Evolutionary conservation across 2,113 vertebrate genomes (phyloP), one percentile per base, ranked within the genome.

Genomic region (Fukomys damarensis): DNA sequence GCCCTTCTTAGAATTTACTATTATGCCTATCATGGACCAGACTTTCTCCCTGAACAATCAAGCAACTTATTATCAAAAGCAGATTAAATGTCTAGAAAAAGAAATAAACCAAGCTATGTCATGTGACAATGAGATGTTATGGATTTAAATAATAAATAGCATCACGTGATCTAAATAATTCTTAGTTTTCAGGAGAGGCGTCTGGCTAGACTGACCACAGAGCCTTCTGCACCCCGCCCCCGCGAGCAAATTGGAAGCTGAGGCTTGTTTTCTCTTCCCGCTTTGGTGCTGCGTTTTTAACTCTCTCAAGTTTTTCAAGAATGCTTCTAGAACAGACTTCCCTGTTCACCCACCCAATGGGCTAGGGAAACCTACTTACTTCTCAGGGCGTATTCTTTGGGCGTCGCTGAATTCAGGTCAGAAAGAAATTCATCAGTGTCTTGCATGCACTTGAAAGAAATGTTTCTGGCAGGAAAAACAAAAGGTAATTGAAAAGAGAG

Each of bases 361-460:
- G 63, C 59, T 56, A 17, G 28, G 56, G 46, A 74, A 91, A 12
- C 56, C 70, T 66, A 99, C 99, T 99, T 98, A 99, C 99, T 99
- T 95, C 97, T 96, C 58, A 98, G 97, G 28, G 99, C 98, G n/a
- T 99, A 99, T 70, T 98, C 96, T 92, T 98, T 98, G 52, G 99
- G 99, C 13, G 93, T 95, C 87, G 97, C 97, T 76, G 98, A 98
- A 81, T 98, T 98, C 52, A 99, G 96, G 86, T 99, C 99, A 70
- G 86, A 94, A 79, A 99, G 98, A 93, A 99, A 99, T 46, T 96
- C 91, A 4, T 95, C 70, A 49, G 98, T 98, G 56, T 99, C 99
- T 93, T 98, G 97, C 81, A 97, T 70, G 96, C 99, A 99, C 96
- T 93, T 98, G 26, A 95, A 82, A 46, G 99, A 98, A 87, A 98